Conservation (phyloP, 1,140 invertebrate species). For the Palaemon carinicauda region DNA sequence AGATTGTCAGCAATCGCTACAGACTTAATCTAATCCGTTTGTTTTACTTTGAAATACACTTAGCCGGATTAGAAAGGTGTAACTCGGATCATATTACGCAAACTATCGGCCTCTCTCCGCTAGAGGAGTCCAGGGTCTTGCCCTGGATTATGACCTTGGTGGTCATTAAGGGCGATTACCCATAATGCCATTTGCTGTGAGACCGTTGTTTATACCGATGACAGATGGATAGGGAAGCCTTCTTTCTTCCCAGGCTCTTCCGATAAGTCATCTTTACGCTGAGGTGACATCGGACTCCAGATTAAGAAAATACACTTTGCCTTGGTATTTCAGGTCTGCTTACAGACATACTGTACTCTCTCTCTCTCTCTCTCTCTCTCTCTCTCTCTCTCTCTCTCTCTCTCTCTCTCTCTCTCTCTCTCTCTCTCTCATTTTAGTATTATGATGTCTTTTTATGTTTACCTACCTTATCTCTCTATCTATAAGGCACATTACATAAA, state of each 20-base stretch:
- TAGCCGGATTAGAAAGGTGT: neutral
- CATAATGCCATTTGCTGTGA: too few relatives aligned
- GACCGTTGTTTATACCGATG: too few relatives aligned
- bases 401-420: slow-evolving; percentile 8
- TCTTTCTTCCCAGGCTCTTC: too few relatives aligned
- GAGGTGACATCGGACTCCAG: too few relatives aligned
- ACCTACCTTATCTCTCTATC: neutral
- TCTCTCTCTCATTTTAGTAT: neutral
- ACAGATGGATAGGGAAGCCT: neutral
- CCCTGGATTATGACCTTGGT: too few relatives aligned
- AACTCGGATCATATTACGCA: neutral
- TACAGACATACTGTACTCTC: neutral
- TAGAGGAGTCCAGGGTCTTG: too few relatives aligned
- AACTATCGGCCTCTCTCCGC: too few relatives aligned
- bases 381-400: neutral
- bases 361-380: neutral
- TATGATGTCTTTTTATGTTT: too few relatives aligned
- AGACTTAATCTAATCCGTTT: neutral
- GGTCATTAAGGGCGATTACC: too few relatives aligned
- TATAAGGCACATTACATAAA: too few relatives aligned
- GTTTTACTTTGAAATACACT: neutral
- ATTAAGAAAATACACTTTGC: neutral
- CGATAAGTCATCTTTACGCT: too few relatives aligned
- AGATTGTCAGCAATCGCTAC: neutral
- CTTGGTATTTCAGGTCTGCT: neutral